Base-by-base conservation (phyloP, 2,797 vertebrate genomes). In the Carapus acus region DNA sequence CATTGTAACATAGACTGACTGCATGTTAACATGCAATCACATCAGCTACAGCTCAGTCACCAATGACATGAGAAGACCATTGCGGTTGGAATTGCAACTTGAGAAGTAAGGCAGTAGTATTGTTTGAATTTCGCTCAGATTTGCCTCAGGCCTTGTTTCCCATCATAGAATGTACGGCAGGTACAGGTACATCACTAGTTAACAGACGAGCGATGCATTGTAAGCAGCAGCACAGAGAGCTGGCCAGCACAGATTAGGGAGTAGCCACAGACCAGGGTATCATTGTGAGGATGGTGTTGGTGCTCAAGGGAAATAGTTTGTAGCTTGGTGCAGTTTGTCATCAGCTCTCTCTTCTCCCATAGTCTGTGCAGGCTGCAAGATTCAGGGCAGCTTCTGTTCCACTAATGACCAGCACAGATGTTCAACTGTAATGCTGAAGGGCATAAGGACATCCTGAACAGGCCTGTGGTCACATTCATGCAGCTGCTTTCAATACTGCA, bases 391-490 rank as follows among this genome's bases (percentile, higher is more conserved):
- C 67, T 64, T 65, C 69, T 69, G 50, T 52, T 49, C 61, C 44
- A 50, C 78, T 74, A 82, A 82, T 80, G 83, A 86, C 56, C 37
- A 75, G 74, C 65, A 76, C 82, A 81, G 80, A 79, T 83, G 79
- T 73, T 77, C 73, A 55, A 58, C 80, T 43, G 59, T 49, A 45
- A 51, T 46, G 29, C 38, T 68, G 78, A 73, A 74, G 63, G 74
- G 63, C 56, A 67, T 3, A 0, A 40, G 50, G 67, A 69, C 48
- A n/a, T 58, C 53, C 42, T 44, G 8, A 53, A 45, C 18, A 27
- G 24, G 43, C 47, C 1, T 4, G 37, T 41, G 47, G 42, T 55
- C 58, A 15, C 38, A 37, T 34, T 13, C 17, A 6, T 15, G 33
- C 11, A 9, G 29, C 7, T 23, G 2, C 24, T 23, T 2, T 9